Conservation (phyloP, 2,797 vertebrate species). For the Channa striata region DNA sequence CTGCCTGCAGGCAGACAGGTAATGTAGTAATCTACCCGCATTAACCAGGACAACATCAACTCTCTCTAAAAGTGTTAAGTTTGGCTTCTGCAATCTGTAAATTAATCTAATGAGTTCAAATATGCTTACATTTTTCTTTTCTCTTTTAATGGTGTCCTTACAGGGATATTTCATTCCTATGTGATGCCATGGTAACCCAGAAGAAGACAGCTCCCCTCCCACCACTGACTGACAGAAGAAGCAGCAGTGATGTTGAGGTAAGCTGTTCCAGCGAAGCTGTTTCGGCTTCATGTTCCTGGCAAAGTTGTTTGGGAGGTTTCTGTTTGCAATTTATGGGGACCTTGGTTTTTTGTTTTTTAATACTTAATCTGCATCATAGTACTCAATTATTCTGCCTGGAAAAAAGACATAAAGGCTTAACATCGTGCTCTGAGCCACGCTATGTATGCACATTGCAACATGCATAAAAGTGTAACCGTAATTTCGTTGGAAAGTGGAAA, state of each 20-base stretch:
- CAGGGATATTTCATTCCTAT: slow-evolving; percentile 92
- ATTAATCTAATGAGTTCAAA: not conserved
- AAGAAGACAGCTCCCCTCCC: slow-evolving; percentile 63
- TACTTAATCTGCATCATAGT: too few species aligned
- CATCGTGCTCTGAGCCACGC: too few species aligned
- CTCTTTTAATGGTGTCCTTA: slow-evolving; percentile 12
- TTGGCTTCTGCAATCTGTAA: too few species aligned
- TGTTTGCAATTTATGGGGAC: too few species aligned
- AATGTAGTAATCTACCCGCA: too few species aligned
- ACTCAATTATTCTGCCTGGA: too few species aligned
- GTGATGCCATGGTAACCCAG: slow-evolving; percentile 76
- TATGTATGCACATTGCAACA: too few species aligned
- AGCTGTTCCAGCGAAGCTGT: slow-evolving; percentile 1
- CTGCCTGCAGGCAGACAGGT: not conserved
- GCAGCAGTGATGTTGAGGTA: slow-evolving; percentile 56
- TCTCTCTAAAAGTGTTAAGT: not conserved
- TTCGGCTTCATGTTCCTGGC: not conserved
- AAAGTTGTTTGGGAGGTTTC: too few species aligned
- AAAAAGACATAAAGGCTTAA: too few species aligned
- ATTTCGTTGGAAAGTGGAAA: too few species aligned
- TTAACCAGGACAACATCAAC: not conserved
- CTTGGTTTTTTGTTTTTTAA: too few species aligned
- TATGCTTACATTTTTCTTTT: not conserved
- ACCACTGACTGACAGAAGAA: slow-evolving; percentile 62
- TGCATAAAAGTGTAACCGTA: too few species aligned